These are phyloP conservation scores for Panagrolaimus sp. DNA, from an alignment of 1,140 invertebrate genomes.

Conservation along the genomic window DNA sequence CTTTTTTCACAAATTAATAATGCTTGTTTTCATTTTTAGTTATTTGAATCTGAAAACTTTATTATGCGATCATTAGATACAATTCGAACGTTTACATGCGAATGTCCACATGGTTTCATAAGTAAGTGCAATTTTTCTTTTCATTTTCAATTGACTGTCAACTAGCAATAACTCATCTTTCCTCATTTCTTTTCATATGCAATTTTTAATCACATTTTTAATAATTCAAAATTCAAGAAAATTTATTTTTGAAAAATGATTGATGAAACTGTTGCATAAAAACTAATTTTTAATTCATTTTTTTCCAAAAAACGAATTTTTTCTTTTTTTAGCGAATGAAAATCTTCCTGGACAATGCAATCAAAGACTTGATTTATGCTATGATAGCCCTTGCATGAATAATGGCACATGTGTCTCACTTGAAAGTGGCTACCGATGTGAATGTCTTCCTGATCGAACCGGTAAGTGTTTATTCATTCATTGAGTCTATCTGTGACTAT, in stretches of 20 bases:
- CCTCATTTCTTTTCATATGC: background rate
- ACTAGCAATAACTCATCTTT: no score
- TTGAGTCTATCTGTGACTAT: slow-evolving; percentile 25
- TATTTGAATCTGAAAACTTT: slow-evolving; percentile 78
- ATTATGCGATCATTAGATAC: slow-evolving; percentile 89
- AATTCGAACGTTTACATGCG: slow-evolving; percentile 84
- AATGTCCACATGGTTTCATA: slow-evolving; percentile 68
- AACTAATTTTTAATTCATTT: no score
- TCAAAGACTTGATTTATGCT: slow-evolving; percentile 91
- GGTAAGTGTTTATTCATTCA: slow-evolving; percentile 52
- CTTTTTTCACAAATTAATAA: no score
- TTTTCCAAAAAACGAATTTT: background rate
- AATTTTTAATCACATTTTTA: background rate
- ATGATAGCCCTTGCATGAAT: slow-evolving; percentile 85
- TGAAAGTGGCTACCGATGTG: slow-evolving; percentile 86
- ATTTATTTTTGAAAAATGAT: no score
- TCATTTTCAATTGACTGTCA: background rate
- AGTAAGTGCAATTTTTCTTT: slow-evolving; percentile 56
- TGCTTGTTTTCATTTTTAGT: slow-evolving; percentile 19
- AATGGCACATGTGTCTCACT: slow-evolving; percentile 76
- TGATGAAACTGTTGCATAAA: no score
- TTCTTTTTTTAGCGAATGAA: slow-evolving; percentile 21
- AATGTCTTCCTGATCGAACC: slow-evolving; percentile 70
- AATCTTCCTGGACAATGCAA: slow-evolving; percentile 69
- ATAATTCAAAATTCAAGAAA: slow-evolving; percentile 13